Evolutionary conservation across 1,140 invertebrate genomes (phyloP).

Genomic region (Musca vetustissima): DNA sequence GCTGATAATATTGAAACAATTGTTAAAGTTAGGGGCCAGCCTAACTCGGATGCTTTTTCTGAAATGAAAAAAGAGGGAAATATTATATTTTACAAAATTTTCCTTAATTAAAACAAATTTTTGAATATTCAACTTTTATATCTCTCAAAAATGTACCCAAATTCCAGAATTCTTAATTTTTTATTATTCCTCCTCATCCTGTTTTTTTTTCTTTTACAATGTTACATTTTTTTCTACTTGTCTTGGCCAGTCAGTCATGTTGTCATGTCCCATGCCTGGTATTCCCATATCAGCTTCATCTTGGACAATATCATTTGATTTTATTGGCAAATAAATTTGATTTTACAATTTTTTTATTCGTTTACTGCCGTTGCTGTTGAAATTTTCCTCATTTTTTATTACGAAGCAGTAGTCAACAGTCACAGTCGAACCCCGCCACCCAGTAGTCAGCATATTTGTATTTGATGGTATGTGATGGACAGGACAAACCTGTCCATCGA

Average conservation of each 20-base stretch:
- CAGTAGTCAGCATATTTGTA: too few relatives aligned
- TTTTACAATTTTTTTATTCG: conserved; percentile 16
- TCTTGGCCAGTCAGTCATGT: neutral
- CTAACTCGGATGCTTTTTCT: conserved; percentile 58
- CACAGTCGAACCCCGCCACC: too few relatives aligned
- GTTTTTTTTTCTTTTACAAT: neutral
- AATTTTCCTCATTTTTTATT: too few relatives aligned
- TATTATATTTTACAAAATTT: neutral
- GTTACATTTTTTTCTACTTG: neutral
- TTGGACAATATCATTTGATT: conserved; percentile 14
- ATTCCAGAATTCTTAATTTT: neutral
- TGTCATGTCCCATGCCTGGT: neutral
- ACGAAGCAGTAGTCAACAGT: too few relatives aligned
- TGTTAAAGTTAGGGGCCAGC: conserved; percentile 59
- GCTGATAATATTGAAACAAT: conserved; percentile 61
- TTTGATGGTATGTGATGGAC: too few relatives aligned
- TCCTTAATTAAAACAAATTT: too few relatives aligned
- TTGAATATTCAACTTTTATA: too few relatives aligned
- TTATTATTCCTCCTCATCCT: neutral
- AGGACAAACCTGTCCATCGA: too few relatives aligned
- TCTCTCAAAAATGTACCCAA: neutral
- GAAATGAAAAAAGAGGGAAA: conserved; percentile 24
- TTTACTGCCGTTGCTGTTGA: too few relatives aligned
- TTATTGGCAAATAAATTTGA: conserved; percentile 24
- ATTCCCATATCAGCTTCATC: conserved; percentile 19